Conservation (phyloP, 2,797 vertebrate species). For the Peromyscus nudipes region DNA sequence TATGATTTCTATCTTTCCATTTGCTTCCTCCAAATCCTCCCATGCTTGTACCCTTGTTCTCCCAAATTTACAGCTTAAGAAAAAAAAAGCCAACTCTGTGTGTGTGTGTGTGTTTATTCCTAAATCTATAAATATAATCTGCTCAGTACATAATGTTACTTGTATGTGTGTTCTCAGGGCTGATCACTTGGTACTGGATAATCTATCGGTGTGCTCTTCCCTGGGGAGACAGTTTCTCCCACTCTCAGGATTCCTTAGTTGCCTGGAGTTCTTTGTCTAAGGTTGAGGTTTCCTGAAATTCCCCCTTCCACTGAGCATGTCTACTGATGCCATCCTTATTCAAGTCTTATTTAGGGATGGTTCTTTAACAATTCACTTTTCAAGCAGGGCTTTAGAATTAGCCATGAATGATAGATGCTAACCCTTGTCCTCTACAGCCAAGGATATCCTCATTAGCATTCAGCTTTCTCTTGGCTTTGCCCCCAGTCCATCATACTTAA, state of each 20-base stretch:
- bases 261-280: neutral
- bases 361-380: conserved; percentile 70
- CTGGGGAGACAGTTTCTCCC: neutral
- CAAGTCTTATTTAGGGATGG: neutral
- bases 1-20: neutral
- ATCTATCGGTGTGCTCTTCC: neutral
- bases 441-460: conserved; percentile 10
- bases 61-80: neutral
- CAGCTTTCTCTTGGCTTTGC: conserved; percentile 54
- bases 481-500: conserved; percentile 86
- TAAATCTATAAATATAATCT: neutral
- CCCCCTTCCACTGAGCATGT: neutral
- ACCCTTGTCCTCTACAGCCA: neutral
- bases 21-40: neutral
- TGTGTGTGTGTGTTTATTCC: neutral
- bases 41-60: neutral
- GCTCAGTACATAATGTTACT: neutral
- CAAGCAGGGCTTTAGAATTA: conserved; percentile 72
- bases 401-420: neutral
- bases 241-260: neutral
- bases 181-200: no score
- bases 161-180: neutral
- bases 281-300: neutral
- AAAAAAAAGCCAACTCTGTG: neutral
- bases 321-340: neutral